phyloP scores from a whole-genome alignment of 2,888 invertebrate species.

The Xanthorhoe spadicearia region DNA sequence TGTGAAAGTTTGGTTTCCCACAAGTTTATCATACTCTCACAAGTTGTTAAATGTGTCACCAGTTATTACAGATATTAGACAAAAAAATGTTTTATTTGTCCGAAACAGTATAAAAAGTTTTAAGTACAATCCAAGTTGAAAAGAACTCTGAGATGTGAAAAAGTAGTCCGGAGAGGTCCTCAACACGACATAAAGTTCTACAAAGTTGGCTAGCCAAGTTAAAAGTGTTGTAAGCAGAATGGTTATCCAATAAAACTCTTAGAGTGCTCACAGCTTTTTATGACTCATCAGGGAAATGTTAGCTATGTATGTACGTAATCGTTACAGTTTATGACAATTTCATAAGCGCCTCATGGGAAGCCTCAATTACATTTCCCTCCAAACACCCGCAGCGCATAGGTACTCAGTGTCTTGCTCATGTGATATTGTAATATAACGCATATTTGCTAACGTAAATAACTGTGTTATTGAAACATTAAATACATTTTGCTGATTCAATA shows the following conservation, averaged over 20 bases:
- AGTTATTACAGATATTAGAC: not conserved
- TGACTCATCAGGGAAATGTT: conserved; percentile 55
- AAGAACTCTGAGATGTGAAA: conserved; percentile 43
- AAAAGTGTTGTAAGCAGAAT: conserved; percentile 63
- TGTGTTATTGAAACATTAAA: too few species aligned
- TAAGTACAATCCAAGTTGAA: conserved; percentile 25
- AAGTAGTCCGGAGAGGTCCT: conserved; percentile 47
- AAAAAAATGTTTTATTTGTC: conserved; percentile 9
- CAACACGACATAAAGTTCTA: conserved; percentile 53
- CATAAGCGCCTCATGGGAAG: conserved; percentile 40
- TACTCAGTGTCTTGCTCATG: not conserved
- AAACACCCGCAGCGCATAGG: not conserved
- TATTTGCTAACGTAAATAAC: too few species aligned
- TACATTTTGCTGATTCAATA: too few species aligned
- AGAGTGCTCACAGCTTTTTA: conserved; percentile 55
- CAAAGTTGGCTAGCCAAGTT: conserved; percentile 57
- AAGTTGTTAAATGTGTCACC: not conserved
- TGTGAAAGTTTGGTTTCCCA: conserved; percentile 3
- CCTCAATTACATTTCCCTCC: conserved; percentile 28
- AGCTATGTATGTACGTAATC: conserved; percentile 47
- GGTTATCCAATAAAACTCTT: conserved; percentile 69
- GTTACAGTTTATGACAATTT: conserved; percentile 44
- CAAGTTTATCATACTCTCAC: not conserved
- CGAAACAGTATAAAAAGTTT: conserved; percentile 20
- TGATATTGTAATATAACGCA: not conserved